Evolutionary conservation across 2,888 invertebrate genomes (phyloP), one percentile per base, ranked within the genome.

Genomic region (Sinhomidia bicolor): DNA sequence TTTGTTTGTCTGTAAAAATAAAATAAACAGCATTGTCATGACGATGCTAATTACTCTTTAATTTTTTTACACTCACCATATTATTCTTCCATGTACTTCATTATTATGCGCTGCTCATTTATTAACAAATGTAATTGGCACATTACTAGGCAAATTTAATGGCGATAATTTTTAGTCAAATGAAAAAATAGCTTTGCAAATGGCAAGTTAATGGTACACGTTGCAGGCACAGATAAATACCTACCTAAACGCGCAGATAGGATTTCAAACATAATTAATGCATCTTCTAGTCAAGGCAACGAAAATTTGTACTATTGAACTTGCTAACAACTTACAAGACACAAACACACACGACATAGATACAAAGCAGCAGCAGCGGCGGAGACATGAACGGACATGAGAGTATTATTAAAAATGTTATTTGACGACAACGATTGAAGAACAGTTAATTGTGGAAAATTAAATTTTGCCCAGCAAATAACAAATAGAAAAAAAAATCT

Each of bases 21-120:
- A 68, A 32, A n/a, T 54, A 32, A 54, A 78, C 54, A 32, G 78
- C 51, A 54, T 54, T 78, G n/a, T 78, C 78, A 78, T 29, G 54
- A 78, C 4, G 10, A 78, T 51, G 78, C 51, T 54, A 78, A 78
- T 78, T 54, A 78, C 29, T 32, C 0, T 12, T 51, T 51, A 26
- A 51, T 23, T 23, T 76, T 54, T 74, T n/a, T 32, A 29, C 54
- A 26, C 78, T 12, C 54, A 17, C 4, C 2, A 20, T 57, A 6
- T 57, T 6, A 7, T 17, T 51, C 17, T 17, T 6, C 44, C 44
- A 44, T 36, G 36, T 36, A 4, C 36, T 9, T 4, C 47, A n/a
- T n/a, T n/a, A n/a, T n/a, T n/a, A n/a, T n/a, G n/a, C n/a, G n/a
- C n/a, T n/a, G n/a, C n/a, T n/a, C n/a, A n/a, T n/a, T n/a, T 47